Evolutionary conservation across 37 sponge, comb jelly and placozoan genomes (phyloP).

Genomic region (Aphrocallistes beatrix): DNA sequence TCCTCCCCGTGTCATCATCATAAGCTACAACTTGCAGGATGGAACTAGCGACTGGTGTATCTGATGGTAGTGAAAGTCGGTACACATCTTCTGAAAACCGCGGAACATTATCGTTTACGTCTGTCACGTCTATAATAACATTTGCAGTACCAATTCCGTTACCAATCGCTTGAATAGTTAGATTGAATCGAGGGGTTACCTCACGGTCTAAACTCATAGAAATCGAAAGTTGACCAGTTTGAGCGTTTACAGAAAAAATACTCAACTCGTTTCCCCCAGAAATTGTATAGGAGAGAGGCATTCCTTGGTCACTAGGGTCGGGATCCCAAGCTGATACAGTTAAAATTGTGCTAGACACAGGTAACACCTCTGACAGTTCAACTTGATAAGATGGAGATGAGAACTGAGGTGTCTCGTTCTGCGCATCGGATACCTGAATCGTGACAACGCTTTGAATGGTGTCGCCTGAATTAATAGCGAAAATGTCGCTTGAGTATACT

Average conservation of each 20-base stretch:
- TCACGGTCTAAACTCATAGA: neutral
- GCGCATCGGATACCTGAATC: neutral
- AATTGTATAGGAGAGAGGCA: neutral
- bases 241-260: neutral
- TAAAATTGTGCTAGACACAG: neutral
- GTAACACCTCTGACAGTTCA: neutral
- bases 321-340: neutral
- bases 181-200: neutral
- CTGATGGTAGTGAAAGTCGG: neutral
- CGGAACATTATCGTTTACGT: slow-evolving; percentile 1
- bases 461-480: neutral
- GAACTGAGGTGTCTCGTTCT: neutral
- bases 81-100: neutral
- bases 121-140: neutral
- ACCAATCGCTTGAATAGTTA: neutral
- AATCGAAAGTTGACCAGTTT: neutral
- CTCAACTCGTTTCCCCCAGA: neutral
- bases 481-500: neutral
- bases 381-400: neutral
- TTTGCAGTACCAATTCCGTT: neutral
- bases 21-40: neutral
- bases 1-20: neutral
- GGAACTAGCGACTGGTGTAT: neutral
- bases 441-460: neutral
- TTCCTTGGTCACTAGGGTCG: neutral